phyloP scores from a whole-genome alignment of 2,113 vertebrate genomes.

The Cyanoramphus novaezelandiae region DNA sequence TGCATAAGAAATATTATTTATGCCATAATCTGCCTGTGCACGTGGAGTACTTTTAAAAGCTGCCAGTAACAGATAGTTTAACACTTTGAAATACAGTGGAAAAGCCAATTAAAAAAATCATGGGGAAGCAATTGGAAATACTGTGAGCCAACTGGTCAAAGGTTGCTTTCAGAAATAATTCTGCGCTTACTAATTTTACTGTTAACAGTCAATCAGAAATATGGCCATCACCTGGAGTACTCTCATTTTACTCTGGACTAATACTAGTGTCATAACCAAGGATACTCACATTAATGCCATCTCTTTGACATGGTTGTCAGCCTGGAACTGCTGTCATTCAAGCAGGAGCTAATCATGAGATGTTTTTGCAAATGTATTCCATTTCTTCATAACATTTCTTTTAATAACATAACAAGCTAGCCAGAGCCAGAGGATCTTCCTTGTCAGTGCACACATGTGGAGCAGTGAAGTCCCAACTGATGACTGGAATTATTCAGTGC shows the following conservation, averaged over 20 bases:
- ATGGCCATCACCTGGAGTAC: neutral
- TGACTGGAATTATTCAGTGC: neutral
- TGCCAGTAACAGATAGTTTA: constrained; percentile 34
- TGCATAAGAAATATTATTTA: neutral
- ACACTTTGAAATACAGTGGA: constrained; percentile 10
- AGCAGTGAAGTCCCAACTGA: neutral
- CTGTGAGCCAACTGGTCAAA: neutral
- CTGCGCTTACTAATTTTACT: constrained; percentile 15
- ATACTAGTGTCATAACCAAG: neutral
- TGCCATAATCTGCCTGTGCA: neutral
- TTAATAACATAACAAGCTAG: neutral
- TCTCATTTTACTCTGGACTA: neutral
- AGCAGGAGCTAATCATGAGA: neutral
- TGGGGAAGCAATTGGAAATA: constrained; percentile 26
- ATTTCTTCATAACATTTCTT: neutral
- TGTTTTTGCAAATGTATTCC: neutral
- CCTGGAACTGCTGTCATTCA: neutral
- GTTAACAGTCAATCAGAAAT: neutral
- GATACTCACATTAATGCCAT: neutral
- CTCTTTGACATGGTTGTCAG: neutral
- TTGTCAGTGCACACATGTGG: neutral
- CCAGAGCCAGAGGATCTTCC: neutral
- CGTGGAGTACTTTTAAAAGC: neutral
- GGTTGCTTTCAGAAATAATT: constrained; percentile 23
- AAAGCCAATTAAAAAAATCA: constrained; percentile 39